A percentile compares a stretch with the other conserved stretches of the same genome.
These are phyloP conservation scores for Coboldia fuscipes DNA, from an alignment of 1,140 invertebrate species.

Conservation along the genomic window DNA sequence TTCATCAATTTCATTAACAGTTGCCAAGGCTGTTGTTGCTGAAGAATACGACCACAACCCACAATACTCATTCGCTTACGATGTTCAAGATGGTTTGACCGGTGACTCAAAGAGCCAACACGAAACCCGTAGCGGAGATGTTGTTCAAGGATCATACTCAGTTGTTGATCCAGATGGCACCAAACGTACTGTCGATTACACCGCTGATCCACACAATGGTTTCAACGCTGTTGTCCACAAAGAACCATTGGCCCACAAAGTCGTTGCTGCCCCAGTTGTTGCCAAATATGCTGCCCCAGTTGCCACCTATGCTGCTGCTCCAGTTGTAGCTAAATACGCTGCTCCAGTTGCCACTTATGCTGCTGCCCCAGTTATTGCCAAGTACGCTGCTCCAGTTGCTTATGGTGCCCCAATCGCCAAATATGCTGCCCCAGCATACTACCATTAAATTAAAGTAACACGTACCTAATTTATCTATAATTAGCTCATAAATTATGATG, in stretches of 20 bases:
- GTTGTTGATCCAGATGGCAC: constrained; percentile 40
- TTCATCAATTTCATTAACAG: background rate
- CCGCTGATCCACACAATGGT: constrained; percentile 27
- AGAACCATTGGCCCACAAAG: constrained; percentile 18
- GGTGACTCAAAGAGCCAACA: constrained; percentile 34
- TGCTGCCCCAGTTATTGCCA: constrained; percentile 7
- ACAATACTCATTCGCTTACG: constrained; percentile 31
- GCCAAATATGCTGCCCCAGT: constrained; percentile 13
- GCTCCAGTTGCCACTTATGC: constrained; percentile 10
- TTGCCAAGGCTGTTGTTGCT: constrained; percentile 7
- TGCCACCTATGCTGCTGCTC: constrained; percentile 9
- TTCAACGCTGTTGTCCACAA: constrained; percentile 26
- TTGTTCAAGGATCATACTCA: constrained; percentile 39
- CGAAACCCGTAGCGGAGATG: constrained; percentile 32
- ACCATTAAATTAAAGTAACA: too few relatives aligned
- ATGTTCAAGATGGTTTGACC: constrained; percentile 31
- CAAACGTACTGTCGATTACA: constrained; percentile 39
- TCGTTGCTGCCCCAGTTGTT: constrained; percentile 12
- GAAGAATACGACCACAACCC: constrained; percentile 29
- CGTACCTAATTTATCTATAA: too few relatives aligned
- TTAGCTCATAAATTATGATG: too few relatives aligned
- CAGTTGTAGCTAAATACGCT: constrained; percentile 5
- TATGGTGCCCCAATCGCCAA: constrained; percentile 2
- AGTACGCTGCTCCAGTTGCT: constrained; percentile 10
- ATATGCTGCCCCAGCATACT: background rate